Evolutionary conservation across 1,140 invertebrate species (phyloP), one percentile per base, ranked within the genome.

Genomic region (Sarcophaga peregrina): DNA sequence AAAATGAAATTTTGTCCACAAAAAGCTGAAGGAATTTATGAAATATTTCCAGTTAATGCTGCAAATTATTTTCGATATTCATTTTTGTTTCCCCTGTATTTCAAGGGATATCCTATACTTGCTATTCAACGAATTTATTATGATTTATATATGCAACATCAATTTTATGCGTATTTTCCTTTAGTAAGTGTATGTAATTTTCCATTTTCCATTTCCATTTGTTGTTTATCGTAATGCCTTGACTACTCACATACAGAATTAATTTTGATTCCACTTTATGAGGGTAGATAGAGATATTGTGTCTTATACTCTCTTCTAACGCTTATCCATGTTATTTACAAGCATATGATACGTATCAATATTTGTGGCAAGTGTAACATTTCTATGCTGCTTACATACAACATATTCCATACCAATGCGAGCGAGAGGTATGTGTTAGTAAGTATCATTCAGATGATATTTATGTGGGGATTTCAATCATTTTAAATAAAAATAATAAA

Each of bases 391-490:
- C n/a, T n/a, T n/a, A n/a, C n/a, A n/a, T n/a, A n/a, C n/a, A n/a
- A n/a, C n/a, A n/a, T n/a, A n/a, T n/a, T n/a, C n/a, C n/a, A n/a
- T n/a, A n/a, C n/a, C n/a, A n/a, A n/a, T n/a, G n/a, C n/a, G n/a
- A n/a, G n/a, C 20, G 62, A 20, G 3, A 37, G 25, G 25, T 2
- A 37, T 37, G 25, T 52, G 13, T 52, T 13, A 13, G 50, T n/a
- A 10, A 13, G 50, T 52, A 68, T 68, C 17, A 68, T 25, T 68
- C 20, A 37, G 13, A 9, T 68, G 20, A 68, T 37, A 68, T 68
- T 68, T 68, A 68, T 68, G 62, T 20, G 62, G 20, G 17, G 17
- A 68, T 68, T 68, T 68, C 62, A 68, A 68, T 68, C 62, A 68
- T 68, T 68, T 68, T 68, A 68, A n/a, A 68, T 68, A 9, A 68